These are phyloP conservation scores for Onchidella celtica DNA, from an alignment of 2,888 invertebrate genomes.

Conservation along the genomic window DNA sequence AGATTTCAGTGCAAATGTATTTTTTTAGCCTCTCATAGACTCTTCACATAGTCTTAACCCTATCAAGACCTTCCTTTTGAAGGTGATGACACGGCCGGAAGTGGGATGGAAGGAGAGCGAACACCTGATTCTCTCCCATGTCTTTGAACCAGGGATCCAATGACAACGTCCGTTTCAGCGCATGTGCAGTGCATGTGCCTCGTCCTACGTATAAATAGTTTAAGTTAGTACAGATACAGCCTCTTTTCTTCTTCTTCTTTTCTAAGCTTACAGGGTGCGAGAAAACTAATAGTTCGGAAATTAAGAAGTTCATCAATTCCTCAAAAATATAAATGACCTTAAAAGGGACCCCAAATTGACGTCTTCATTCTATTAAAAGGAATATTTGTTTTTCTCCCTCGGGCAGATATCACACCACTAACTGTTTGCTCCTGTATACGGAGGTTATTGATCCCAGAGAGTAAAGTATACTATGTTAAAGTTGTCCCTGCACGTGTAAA, in stretches of 20 bases:
- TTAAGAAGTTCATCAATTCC: too few species aligned
- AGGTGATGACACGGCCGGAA: conserved; percentile 28
- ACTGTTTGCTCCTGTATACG: too few species aligned
- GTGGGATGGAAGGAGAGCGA: conserved; percentile 3
- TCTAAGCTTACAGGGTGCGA: too few species aligned
- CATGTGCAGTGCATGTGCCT: neutral
- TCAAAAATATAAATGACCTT: too few species aligned
- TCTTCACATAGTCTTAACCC: conserved; percentile 34
- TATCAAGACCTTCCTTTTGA: neutral
- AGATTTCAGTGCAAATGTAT: neutral
- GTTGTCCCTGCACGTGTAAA: too few species aligned
- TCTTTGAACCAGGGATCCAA: neutral
- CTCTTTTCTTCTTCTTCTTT: neutral
- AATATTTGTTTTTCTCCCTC: too few species aligned
- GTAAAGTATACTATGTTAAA: too few species aligned
- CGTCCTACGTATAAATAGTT: neutral
- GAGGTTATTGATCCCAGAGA: too few species aligned
- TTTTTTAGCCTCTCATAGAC: neutral
- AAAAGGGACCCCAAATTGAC: too few species aligned
- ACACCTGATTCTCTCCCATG: neutral
- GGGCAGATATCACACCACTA: too few species aligned
- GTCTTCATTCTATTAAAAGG: too few species aligned
- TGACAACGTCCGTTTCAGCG: neutral
- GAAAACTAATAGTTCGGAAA: too few species aligned
- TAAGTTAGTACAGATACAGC: neutral